Evolutionary conservation across 2,888 invertebrate species (phyloP), one percentile per base, ranked within the genome.

Genomic region (Rhaphigaster nebulosa): DNA sequence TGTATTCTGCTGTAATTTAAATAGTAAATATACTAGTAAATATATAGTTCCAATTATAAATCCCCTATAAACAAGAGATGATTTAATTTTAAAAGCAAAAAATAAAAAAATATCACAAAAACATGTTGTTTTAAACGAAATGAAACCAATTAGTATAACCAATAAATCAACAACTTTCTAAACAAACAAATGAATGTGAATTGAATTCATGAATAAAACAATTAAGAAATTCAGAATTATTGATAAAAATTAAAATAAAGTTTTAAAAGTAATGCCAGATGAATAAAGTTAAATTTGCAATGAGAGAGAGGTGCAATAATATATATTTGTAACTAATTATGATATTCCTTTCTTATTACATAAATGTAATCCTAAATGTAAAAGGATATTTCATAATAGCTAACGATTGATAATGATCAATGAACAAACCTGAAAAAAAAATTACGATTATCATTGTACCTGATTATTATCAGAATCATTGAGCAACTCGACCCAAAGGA

Each of bases 401-500:
- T n/a, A n/a, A 45, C 45, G 4, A 45, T 6, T 45, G 45, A 45
- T 41, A 84, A 26, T 26, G n/a, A 41, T 26, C 56, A 88, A 10
- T 34, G 29, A 87, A 56, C 1, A 20, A 56, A 38, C 20, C n/a
- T 65, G 8, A 70, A 29, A 90, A 54, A 84, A 52, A 41, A 92
- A 93, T 92, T 93, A 54, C 23, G 41, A 34, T n/a, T n/a, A n/a
- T n/a, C n/a, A n/a, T n/a, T n/a, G n/a, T n/a, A 95, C 95, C 93
- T 96, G 95, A 76, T 95, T 93, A 18, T 95, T 94, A 92, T 96
- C 96, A 29, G 95, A 95, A 92, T 96, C 96, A n/a, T 95, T 94
- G 70, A 96, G 94, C 10, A 96, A 94, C 93, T 97, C 97, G 4
- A 97, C 95, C 98, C 98, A 98, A 87, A 98, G 93, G 0, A 97